phyloP scores from a whole-genome alignment of 2,797 vertebrate genomes.

The Gobionotothen gibberifrons region DNA sequence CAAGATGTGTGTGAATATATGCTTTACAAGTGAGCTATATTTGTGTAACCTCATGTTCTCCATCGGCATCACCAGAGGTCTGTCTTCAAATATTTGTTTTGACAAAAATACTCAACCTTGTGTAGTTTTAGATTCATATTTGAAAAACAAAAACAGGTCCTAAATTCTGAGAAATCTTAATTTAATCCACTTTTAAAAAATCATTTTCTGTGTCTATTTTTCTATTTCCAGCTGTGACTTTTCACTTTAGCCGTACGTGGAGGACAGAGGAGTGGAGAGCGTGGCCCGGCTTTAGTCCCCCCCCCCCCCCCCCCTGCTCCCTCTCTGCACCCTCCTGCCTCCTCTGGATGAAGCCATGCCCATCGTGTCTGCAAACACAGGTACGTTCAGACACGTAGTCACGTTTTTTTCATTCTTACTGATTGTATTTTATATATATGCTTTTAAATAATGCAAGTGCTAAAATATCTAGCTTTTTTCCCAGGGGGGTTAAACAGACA shows the following conservation, averaged over 20 bases:
- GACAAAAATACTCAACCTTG: neutral
- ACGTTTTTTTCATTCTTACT: slow-evolving; percentile 2
- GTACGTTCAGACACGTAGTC: slow-evolving; percentile 46
- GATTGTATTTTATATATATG: neutral
- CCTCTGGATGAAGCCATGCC: slow-evolving; percentile 72
- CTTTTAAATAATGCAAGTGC: slow-evolving; percentile 21
- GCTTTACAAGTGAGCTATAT: neutral
- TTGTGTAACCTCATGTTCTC: no score
- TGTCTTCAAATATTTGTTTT: no score
- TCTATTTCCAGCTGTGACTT: slow-evolving; percentile 30
- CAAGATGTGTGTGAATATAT: slow-evolving; percentile 23
- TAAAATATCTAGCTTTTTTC: slow-evolving; percentile 3
- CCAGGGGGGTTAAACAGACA: neutral
- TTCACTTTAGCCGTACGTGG: slow-evolving; percentile 22
- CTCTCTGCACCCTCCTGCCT: slow-evolving; percentile 32
- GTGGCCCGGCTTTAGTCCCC: slow-evolving; percentile 5
- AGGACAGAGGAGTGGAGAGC: slow-evolving; percentile 22
- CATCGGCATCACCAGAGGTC: no score
- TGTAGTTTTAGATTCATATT: neutral
- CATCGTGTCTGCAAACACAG: slow-evolving; percentile 71
- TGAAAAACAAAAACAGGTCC: neutral
- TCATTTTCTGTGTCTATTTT: neutral
- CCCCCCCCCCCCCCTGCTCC: slow-evolving; percentile 33
- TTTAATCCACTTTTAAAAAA: neutral
- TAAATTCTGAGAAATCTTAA: neutral